Base-by-base conservation (phyloP, 2,113 vertebrate species). In the Bujurquina vittata region DNA sequence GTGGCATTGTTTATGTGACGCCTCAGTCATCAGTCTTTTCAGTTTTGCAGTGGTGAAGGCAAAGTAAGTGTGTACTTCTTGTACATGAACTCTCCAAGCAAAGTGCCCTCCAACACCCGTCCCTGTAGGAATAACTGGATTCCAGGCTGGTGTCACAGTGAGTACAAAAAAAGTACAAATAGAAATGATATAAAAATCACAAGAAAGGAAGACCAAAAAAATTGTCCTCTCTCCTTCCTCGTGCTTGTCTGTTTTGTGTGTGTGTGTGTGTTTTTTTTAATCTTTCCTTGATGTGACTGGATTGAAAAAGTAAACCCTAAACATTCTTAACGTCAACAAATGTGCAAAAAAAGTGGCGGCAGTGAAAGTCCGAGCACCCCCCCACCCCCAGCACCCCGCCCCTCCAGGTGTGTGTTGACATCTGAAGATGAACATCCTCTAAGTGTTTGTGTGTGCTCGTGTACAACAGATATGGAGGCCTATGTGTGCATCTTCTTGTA, bases 291-390 rank as follows among this genome's bases (percentile, higher is more conserved):
- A 95, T 96, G 96, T 95, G 95, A 97, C 96, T 95, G 94, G 96
- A 97, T 94, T 96, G 92, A 92, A 97, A 95, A 95, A 94, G 96
- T 96, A 97, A 98, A 97, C 96, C 97, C 96, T 94, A 92, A 98
- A 99, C 98, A 99, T 99, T 99, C 98, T 98, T 97, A 98, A 98
- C 94, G 98, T 99, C 97, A 98, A 98, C 96, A 96, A 96, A 93
- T 96, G 96, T 96, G 96, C 96, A 96, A 95, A 95, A 83, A 96
- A 96, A 96, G 95, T 96, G 95, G 92, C 95, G 93, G 95, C 95
- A 96, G 96, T 96, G 95, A 96, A 93, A 94, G 95, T 96, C 95
- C 90, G 90, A 95, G 92, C 89, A 91, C 94, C 93, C 93, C 90
- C 89, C 81, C 59, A 72, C 67, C 83, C 65, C 77, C 26, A 26